A percentile compares a stretch with the other conserved stretches of the same genome.
Conservation (phyloP, 2,888 invertebrate species). For the Drosophila sordidapex region DNA sequence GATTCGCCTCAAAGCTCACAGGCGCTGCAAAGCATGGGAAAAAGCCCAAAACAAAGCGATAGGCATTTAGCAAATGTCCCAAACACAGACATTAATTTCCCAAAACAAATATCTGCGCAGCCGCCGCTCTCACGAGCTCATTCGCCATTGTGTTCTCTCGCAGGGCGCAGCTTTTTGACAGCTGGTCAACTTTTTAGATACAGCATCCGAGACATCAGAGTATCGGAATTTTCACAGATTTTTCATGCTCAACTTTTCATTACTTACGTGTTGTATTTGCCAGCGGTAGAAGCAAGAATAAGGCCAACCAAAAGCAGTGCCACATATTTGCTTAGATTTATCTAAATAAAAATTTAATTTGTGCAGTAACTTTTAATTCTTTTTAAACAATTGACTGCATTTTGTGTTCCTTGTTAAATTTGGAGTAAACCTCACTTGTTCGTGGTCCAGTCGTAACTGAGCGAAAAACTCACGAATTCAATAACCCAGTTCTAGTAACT, state of each 20-base stretch:
- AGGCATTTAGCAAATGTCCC: not conserved
- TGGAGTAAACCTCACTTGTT: constrained; percentile 38
- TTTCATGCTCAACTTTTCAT: constrained; percentile 8
- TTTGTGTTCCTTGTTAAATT: constrained; percentile 7
- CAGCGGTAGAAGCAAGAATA: constrained; percentile 65
- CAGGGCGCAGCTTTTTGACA: constrained; percentile 57
- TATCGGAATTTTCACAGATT: constrained; percentile 69
- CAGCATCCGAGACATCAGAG: constrained; percentile 52
- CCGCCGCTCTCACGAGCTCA: constrained; percentile 34
- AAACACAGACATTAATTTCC: constrained; percentile 34
- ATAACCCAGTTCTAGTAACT: not conserved
- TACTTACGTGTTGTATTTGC: constrained; percentile 77
- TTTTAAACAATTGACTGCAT: constrained; percentile 18
- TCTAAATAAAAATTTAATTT: not conserved
- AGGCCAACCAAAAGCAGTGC: constrained; percentile 59
- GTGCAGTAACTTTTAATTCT: constrained; percentile 8
- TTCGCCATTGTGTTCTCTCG: constrained; percentile 4
- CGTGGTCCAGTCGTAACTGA: constrained; percentile 51
- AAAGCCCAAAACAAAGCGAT: constrained; percentile 19
- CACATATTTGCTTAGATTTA: constrained; percentile 55
- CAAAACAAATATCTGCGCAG: constrained; percentile 72
- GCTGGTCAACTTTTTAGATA: constrained; percentile 49
- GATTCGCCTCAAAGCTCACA: constrained; percentile 90
- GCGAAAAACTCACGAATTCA: constrained; percentile 16
- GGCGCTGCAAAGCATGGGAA: constrained; percentile 72